Evolutionary conservation across 2,797 vertebrate species (phyloP), one percentile per base, ranked within the genome.

Genomic region (Nothura maculosa): DNA sequence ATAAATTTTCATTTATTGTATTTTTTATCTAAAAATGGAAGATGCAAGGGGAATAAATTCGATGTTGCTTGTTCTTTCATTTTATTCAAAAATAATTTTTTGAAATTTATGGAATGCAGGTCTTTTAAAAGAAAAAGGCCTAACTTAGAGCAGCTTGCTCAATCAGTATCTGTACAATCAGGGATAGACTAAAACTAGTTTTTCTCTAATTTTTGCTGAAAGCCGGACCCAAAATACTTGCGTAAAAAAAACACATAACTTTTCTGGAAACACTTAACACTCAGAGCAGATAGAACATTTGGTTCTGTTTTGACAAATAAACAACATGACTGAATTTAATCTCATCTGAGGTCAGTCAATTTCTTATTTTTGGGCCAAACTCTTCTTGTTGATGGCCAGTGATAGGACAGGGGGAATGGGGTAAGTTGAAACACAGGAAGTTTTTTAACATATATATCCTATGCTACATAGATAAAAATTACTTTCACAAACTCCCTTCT

Each of bases 81-180:
- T 90, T 93, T 54, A 69, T 81, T 81, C 32, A 64, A 85, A 75
- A 93, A 93, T 57, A 3, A 60, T 61, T 91, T 66, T 63, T 61
- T 74, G 80, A 95, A 89, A 92, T 82, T 74, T 73, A 50, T 42
- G 83, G 20, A 42, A 68, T 12, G 63, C 1, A 78, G 66, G 45
- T 72, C 7, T 57, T 81, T 82, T 91, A 87, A 87, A 52, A 93
- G 61, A 74, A 83, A 83, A 80, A 85, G 90, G 67, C 54, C 30
- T 90, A 90, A 91, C 92, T 91, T 90, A 57, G 36, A 81, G 69
- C 54, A 90, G 85, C 73, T 61, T 55, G 47, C 19, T 21, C 91
- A 85, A 85, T 78, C 80, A 75, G 52, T 64, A 83, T 81, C 66
- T 78, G 22, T 78, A 91, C 45, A 82, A 57, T 89, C 62, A 87